A percentile compares a stretch with the other conserved stretches of the same genome.
phyloP scores from a whole-genome alignment of 1,140 invertebrate species.

The Drosophila mojavensis region DNA sequence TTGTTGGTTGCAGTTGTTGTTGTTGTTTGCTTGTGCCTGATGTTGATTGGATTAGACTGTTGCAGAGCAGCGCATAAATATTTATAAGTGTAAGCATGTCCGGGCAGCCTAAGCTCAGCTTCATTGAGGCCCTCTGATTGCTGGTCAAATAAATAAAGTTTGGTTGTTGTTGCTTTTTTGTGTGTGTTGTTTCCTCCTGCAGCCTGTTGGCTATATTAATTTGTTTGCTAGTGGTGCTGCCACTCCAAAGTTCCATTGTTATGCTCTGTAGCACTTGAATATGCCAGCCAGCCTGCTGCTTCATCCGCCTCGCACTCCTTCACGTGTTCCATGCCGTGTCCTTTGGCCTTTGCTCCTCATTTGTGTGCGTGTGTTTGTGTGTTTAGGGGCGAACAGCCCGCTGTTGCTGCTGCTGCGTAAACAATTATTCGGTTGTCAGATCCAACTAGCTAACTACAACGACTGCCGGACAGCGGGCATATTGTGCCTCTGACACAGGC shows the following conservation, averaged over 20 bases:
- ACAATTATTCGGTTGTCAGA: slow-evolving; percentile 57
- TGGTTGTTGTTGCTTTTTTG: neutral
- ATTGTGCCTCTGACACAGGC: slow-evolving; percentile 13
- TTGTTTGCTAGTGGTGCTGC: slow-evolving; percentile 45
- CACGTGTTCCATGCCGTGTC: slow-evolving; percentile 37
- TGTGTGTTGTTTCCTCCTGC: neutral
- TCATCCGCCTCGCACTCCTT: neutral
- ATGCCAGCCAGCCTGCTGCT: neutral
- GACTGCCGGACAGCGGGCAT: neutral
- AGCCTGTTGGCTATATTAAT: slow-evolving; percentile 42
- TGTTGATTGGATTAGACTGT: slow-evolving; percentile 48
- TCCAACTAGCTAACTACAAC: neutral
- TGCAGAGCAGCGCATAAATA: slow-evolving; percentile 34
- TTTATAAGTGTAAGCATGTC: slow-evolving; percentile 41
- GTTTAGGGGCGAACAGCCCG: neutral
- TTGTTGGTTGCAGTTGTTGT: neutral
- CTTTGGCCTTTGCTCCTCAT: slow-evolving; percentile 24
- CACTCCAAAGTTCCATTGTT: slow-evolving; percentile 41
- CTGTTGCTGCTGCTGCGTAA: slow-evolving; percentile 30
- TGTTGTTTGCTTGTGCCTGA: slow-evolving; percentile 29
- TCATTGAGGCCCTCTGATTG: slow-evolving; percentile 27
- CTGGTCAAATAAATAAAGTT: slow-evolving; percentile 39
- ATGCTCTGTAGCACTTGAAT: slow-evolving; percentile 20
- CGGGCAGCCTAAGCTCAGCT: neutral
- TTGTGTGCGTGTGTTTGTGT: slow-evolving; percentile 1